Evolutionary conservation across 2,888 invertebrate species (phyloP).

Genomic region (Parthenolecanium corni): DNA sequence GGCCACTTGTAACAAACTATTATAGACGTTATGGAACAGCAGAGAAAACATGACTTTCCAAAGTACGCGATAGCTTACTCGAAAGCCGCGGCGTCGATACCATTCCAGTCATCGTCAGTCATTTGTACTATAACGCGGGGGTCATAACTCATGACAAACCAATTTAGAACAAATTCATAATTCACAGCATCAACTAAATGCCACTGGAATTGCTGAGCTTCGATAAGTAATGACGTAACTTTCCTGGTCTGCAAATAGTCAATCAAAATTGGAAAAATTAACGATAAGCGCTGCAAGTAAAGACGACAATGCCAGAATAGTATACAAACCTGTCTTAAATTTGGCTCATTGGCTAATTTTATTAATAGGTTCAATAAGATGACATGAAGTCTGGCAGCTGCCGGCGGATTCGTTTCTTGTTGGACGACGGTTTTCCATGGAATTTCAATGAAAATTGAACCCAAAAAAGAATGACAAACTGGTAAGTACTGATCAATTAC

Average conservation of each 20-base stretch:
- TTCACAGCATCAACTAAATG: constrained; percentile 48
- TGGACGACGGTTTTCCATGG: constrained; percentile 44
- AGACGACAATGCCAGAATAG: background rate
- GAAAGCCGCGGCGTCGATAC: constrained; percentile 48
- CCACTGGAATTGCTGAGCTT: constrained; percentile 55
- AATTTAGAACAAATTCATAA: constrained; percentile 55
- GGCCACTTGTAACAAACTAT: constrained; percentile 49
- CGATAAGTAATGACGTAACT: constrained; percentile 44
- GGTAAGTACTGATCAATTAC: constrained; percentile 54
- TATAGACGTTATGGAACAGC: background rate
- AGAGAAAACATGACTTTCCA: background rate
- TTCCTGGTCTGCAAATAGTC: constrained; percentile 39
- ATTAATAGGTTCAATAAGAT: constrained; percentile 56
- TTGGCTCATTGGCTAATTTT: constrained; percentile 59
- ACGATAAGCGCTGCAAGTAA: background rate
- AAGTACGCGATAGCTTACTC: constrained; percentile 39
- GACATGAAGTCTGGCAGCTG: constrained; percentile 44
- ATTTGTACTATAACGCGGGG: constrained; percentile 50
- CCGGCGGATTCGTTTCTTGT: constrained; percentile 38
- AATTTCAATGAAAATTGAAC: constrained; percentile 55
- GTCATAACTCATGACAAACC: constrained; percentile 63
- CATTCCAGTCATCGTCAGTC: constrained; percentile 40
- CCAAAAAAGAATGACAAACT: constrained; percentile 58
- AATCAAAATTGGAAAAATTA: constrained; percentile 10
- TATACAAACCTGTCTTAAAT: constrained; percentile 47